Evolutionary conservation across 2,113 vertebrate species (phyloP).

Genomic region (Astatoreochromis straeleni): DNA sequence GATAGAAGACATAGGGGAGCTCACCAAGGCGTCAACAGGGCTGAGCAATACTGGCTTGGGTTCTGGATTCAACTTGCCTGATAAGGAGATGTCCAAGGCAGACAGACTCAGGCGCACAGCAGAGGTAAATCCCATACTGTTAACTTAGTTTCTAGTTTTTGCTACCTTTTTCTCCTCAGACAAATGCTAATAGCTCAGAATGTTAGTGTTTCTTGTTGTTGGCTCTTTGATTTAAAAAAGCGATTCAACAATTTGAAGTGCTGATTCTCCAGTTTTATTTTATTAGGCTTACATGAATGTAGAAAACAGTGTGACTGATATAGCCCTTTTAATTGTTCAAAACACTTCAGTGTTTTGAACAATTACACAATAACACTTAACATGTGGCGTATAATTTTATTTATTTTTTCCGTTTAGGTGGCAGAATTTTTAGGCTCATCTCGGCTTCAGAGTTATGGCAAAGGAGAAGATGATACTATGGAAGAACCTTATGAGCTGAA

Average conservation of each 20-base stretch:
- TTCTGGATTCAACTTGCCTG: conserved; percentile 87
- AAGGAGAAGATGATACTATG: conserved; percentile 94
- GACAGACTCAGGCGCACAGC: conserved; percentile 87
- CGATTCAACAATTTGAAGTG: fast-evolving
- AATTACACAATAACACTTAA: neutral
- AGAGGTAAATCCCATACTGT: conserved; percentile 73
- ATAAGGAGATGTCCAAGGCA: conserved; percentile 91
- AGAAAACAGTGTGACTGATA: neutral
- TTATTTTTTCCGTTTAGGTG: conserved; percentile 62
- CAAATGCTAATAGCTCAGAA: neutral
- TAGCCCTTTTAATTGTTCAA: neutral
- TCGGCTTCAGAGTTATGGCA: conserved; percentile 86
- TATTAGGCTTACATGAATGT: neutral
- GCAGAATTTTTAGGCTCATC: conserved; percentile 77
- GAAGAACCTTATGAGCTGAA: conserved; percentile 97
- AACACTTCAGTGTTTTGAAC: neutral
- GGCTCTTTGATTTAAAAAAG: neutral
- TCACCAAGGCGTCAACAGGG: conserved; percentile 84
- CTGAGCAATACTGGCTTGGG: conserved; percentile 76
- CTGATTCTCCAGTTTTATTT: neutral
- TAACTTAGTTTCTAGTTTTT: neutral
- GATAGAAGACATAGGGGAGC: conserved; percentile 95
- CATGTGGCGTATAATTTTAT: neutral
- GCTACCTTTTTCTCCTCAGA: neutral
- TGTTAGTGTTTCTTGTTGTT: neutral